phyloP scores from a whole-genome alignment of 2,113 vertebrate species.

The Panthera tigris region DNA sequence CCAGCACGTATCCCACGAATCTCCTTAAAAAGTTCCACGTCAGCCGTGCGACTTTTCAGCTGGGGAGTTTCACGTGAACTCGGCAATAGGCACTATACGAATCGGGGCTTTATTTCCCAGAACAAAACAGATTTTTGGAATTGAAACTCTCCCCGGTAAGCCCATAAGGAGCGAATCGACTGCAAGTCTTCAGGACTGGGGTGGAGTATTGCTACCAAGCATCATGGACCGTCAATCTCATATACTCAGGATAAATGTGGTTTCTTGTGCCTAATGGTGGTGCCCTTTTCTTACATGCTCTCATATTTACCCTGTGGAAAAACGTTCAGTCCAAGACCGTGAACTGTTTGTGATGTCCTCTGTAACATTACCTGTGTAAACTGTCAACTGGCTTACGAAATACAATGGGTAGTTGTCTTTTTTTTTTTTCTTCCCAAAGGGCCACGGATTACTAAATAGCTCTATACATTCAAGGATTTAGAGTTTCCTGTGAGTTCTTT shows the following conservation, averaged over 20 bases:
- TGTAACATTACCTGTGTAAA: constrained; percentile 69
- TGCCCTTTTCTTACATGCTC: neutral
- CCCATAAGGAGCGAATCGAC: constrained; percentile 36
- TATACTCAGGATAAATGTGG: neutral
- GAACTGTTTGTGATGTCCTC: constrained; percentile 18
- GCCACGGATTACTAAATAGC: constrained; percentile 72
- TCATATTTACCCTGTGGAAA: neutral
- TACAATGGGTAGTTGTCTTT: constrained; percentile 63
- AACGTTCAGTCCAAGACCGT: constrained; percentile 11
- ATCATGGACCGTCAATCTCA: neutral
- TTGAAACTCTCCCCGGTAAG: constrained; percentile 33
- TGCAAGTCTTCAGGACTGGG: neutral
- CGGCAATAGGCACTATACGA: neutral
- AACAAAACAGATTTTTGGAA: constrained; percentile 45
- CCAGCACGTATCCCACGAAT: neutral
- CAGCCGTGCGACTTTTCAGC: neutral
- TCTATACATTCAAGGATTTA: constrained; percentile 79
- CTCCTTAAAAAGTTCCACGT: neutral
- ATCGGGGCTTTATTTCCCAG: constrained; percentile 24
- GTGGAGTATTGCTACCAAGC: neutral
- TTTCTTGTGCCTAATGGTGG: neutral
- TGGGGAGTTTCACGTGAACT: constrained; percentile 32
- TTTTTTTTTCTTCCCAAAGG: constrained; percentile 54
- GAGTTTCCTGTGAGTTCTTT: constrained; percentile 77
- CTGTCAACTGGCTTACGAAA: neutral